Percentiles rank a stretch among this genome's conserved stretches.
These are phyloP conservation scores for Amorpha juglandis DNA, from an alignment of 2,888 invertebrate species.

Conservation along the genomic window DNA sequence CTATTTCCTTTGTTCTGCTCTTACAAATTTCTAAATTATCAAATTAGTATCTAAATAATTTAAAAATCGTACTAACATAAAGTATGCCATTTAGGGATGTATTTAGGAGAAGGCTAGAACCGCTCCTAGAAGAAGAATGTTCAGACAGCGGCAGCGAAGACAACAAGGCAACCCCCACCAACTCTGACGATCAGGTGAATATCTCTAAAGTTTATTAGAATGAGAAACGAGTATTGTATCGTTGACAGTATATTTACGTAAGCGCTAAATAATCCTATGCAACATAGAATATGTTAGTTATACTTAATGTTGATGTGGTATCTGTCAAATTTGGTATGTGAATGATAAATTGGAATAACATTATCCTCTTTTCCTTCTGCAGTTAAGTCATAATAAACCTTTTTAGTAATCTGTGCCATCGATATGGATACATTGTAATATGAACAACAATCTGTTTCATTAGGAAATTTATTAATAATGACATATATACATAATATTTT, in stretches of 20 bases:
- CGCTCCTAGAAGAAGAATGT: conserved; percentile 92
- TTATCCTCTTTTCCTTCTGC: background rate
- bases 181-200: conserved; percentile 83
- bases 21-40: background rate
- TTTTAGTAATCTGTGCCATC: no score
- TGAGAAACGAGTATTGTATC: background rate
- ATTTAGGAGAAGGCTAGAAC: conserved; percentile 90
- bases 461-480: no score
- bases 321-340: conserved; percentile 15
- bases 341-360: background rate
- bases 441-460: no score
- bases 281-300: conserved; percentile 1
- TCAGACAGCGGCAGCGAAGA: conserved; percentile 86
- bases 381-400: no score
- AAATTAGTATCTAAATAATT: background rate
- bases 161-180: conserved; percentile 77
- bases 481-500: no score
- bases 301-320: background rate
- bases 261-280: conserved; percentile 39
- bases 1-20: background rate
- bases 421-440: no score
- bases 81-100: conserved; percentile 66
- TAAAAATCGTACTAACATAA: background rate
- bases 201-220: conserved; percentile 42
- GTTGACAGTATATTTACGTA: conserved; percentile 24